phyloP scores from a whole-genome alignment of 2,797 vertebrate species.

The Pseudocheirus occidentalis region DNA sequence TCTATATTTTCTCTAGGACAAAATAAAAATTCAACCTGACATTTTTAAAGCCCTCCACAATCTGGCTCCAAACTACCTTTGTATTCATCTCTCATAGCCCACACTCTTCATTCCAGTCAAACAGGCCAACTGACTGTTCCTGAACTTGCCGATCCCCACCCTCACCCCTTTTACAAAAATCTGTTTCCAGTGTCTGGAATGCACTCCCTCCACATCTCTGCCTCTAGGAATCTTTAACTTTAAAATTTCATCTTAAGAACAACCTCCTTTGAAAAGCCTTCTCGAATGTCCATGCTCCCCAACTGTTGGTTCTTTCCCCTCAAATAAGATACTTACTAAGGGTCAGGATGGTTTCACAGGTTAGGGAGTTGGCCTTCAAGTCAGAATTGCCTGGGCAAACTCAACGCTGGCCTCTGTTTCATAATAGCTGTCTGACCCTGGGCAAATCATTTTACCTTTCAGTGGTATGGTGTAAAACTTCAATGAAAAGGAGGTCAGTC shows the following conservation, averaged over 20 bases:
- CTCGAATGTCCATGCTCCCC: not conserved
- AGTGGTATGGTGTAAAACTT: not conserved
- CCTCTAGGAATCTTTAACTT: not conserved
- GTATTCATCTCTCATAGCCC: not conserved
- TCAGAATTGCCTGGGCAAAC: not conserved
- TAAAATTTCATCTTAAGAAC: not conserved
- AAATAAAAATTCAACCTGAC: not conserved
- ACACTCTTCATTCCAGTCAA: not conserved
- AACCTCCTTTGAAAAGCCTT: not conserved
- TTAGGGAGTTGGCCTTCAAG: not conserved
- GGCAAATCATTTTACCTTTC: not conserved
- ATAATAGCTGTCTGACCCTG: not conserved
- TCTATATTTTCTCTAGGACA: not conserved
- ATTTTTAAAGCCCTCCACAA: not conserved
- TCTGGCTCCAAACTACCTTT: not conserved
- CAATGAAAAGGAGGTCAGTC: not conserved
- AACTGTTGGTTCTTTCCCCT: not conserved
- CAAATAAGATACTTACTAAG: not conserved
- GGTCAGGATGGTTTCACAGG: not conserved
- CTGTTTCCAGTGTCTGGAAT: not conserved
- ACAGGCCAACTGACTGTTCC: not conserved
- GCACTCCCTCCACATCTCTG: not conserved
- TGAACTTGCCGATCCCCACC: not conserved
- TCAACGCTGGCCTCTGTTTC: not conserved
- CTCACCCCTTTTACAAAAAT: not conserved